Percentiles rank a stretch among this genome's conserved stretches.
phyloP scores from a whole-genome alignment of 1,140 invertebrate genomes.

The Heliconius melpomene region DNA sequence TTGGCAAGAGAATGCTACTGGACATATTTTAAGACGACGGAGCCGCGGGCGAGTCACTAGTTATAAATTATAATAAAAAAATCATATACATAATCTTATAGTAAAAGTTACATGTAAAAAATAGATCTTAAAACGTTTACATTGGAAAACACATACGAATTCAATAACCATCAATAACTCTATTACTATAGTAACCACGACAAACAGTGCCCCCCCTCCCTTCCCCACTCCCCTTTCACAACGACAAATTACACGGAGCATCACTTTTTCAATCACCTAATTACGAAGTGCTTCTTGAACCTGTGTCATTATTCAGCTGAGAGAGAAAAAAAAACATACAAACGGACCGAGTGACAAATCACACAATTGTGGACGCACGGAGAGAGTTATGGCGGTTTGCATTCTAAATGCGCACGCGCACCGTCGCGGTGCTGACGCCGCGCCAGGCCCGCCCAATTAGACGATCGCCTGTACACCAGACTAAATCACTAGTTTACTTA shows the following conservation, averaged over 20 bases:
- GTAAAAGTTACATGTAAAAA: no score
- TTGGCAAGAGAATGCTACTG: no score
- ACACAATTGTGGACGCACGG: constrained; percentile 73
- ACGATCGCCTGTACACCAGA: constrained; percentile 30
- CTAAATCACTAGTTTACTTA: constrained; percentile 27
- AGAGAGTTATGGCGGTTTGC: constrained; percentile 75
- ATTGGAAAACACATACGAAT: not conserved
- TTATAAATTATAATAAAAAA: no score
- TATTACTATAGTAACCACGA: not conserved
- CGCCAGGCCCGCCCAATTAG: constrained; percentile 35
- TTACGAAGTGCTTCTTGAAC: constrained; percentile 64
- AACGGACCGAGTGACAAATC: constrained; percentile 75
- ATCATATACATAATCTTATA: no score
- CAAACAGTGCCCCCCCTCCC: no score
- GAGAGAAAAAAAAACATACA: constrained; percentile 55
- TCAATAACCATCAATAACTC: not conserved
- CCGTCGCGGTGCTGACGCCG: constrained; percentile 13
- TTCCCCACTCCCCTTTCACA: not conserved
- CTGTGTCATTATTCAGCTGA: constrained; percentile 67
- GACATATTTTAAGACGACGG: no score
- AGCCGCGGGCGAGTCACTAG: no score
- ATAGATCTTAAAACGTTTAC: no score
- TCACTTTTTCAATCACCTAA: constrained; percentile 75
- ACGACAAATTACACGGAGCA: constrained; percentile 56
- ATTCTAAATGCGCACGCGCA: constrained; percentile 72